Base-by-base conservation (phyloP, 2,888 invertebrate species). In the Opisthograptis luteolata region DNA sequence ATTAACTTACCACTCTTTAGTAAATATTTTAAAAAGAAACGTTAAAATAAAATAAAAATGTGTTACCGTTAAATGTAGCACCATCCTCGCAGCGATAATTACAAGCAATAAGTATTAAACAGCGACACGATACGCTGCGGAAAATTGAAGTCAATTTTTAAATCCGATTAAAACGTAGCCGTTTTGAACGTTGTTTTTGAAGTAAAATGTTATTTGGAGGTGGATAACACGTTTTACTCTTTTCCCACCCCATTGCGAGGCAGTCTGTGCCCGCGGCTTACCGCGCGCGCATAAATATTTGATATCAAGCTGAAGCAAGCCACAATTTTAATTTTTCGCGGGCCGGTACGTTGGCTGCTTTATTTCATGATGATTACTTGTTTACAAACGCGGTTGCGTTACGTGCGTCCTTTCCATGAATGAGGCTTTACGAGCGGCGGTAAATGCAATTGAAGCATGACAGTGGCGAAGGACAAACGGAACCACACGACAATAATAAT, bases 201-300 rank as follows among this genome's bases (percentile, higher is more conserved):
- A 61, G 66, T 68, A 69, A 70, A 75, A 71, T 68, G 66, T 76
- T 76, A 70, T 78, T 77, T 74, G 74, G 68, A 65, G 68, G 65
- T 36, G 72, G 64, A 71, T 73, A 78, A 72, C 74, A 69, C 68
- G 68, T 64, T 76, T 73, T 73, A 69, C 64, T 68, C 59, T 47
- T 66, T 76, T 80, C 70, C 64, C 67, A 64, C 63, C 58, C 64
- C 61, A 67, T 66, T 62, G 65, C 69, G 63, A 66, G 62, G 63
- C 62, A 59, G 62, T 66, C 52, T 58, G 55, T 60, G 75, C 63
- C 63, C 60, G 65, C 56, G 67, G 68, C 65, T 64, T 61, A 66
- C 66, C 62, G 62, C 72, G 60, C 57, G 54, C 58, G 60, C 65
- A 77, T 81, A 78, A 80, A 81, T 81, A 81, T 80, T 81, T 80